A percentile compares a stretch with the other conserved stretches of the same genome.
These are phyloP conservation scores for Lacerta agilis DNA, from an alignment of 2,797 vertebrate genomes.

Conservation along the genomic window DNA sequence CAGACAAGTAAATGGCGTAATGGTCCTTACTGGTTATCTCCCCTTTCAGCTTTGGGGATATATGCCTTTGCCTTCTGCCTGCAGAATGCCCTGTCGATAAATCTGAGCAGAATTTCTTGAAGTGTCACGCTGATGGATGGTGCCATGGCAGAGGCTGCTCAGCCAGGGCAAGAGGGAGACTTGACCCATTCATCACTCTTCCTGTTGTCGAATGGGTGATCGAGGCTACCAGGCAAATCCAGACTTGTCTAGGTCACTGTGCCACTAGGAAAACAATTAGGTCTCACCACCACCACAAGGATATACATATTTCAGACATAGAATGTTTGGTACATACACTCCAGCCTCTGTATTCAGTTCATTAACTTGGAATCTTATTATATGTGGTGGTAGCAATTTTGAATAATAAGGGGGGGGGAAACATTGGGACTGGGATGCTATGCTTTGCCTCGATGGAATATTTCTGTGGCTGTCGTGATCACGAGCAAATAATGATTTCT, in stretches of 20 bases:
- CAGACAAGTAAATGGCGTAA: constrained; percentile 57
- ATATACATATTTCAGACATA: constrained; percentile 61
- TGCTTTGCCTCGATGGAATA: neutral
- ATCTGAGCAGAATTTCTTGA: constrained; percentile 70
- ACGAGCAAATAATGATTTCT: too few species aligned
- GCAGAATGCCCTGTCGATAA: constrained; percentile 72
- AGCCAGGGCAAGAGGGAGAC: constrained; percentile 66
- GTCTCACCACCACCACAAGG: constrained; percentile 16
- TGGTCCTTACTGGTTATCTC: constrained; percentile 62
- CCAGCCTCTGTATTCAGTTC: neutral
- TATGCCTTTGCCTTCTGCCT: constrained; percentile 60
- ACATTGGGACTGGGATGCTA: neutral
- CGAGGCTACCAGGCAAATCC: constrained; percentile 48
- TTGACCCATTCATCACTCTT: constrained; percentile 75
- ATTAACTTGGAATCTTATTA: constrained; percentile 30
- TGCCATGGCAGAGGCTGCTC: constrained; percentile 61
- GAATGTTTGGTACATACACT: constrained; percentile 43
- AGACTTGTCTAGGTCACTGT: constrained; percentile 49
- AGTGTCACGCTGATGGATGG: constrained; percentile 80
- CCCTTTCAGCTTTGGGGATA: constrained; percentile 63
- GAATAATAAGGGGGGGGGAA: neutral
- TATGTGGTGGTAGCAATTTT: neutral
- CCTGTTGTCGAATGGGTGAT: constrained; percentile 58
- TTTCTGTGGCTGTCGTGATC: neutral
- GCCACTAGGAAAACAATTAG: constrained; percentile 60